Percentiles rank a stretch among this genome's conserved stretches.
Evolutionary conservation across 2,113 vertebrate species (phyloP).

Genomic region (Ophiodon elongatus): DNA sequence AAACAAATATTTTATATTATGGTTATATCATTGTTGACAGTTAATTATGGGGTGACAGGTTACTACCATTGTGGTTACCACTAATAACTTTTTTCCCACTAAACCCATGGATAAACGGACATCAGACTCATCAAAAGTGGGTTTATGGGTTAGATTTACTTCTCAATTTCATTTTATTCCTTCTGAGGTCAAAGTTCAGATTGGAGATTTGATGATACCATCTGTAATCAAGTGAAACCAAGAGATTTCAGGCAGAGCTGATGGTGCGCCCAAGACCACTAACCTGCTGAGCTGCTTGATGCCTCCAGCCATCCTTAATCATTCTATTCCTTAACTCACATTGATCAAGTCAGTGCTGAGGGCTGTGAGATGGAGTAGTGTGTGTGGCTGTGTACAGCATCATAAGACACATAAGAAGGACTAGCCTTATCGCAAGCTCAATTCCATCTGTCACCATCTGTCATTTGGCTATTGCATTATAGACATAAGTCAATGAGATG

Average conservation of each 20-base stretch:
- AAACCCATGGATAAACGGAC: constrained; percentile 36
- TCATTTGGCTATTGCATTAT: constrained; percentile 50
- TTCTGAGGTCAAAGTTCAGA: constrained; percentile 69
- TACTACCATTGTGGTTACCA: constrained; percentile 13
- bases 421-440: constrained; percentile 36
- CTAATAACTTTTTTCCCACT: constrained; percentile 20
- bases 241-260: constrained; percentile 50
- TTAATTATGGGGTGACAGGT: constrained; percentile 60
- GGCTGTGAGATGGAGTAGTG: constrained; percentile 33
- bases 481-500: constrained; percentile 53
- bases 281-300: constrained; percentile 7
- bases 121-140: constrained; percentile 37
- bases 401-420: constrained; percentile 43
- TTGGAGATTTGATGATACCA: constrained; percentile 58
- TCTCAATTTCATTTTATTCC: constrained; percentile 62
- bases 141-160: constrained; percentile 44
- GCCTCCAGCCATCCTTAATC: constrained; percentile 45
- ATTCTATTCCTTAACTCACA: constrained; percentile 54
- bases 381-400: constrained; percentile 9
- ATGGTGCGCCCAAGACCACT: constrained; percentile 35
- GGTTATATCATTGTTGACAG: constrained; percentile 47
- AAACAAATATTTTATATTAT: constrained; percentile 20
- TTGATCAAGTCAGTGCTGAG: constrained; percentile 54
- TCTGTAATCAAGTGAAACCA: constrained; percentile 63
- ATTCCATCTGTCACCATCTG: constrained; percentile 38